phyloP scores from a whole-genome alignment of 2,797 vertebrate species.

The Linurgus olivaceus region DNA sequence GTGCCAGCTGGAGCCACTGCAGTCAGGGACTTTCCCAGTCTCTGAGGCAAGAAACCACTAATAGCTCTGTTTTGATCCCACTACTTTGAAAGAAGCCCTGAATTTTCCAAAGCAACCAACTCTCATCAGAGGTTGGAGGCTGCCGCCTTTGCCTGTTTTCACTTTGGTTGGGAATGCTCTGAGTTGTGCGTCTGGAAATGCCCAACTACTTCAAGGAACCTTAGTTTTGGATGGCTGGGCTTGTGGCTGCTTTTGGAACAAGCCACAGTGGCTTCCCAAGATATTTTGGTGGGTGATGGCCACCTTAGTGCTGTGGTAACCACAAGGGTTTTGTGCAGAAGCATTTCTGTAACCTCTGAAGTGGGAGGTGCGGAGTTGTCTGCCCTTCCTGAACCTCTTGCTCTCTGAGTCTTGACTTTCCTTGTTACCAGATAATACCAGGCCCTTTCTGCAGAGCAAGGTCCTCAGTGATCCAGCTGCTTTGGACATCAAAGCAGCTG shows the following conservation, averaged over 20 bases:
- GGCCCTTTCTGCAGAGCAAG: too few species aligned
- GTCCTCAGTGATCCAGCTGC: neutral
- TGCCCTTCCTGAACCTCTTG: neutral
- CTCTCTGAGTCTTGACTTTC: neutral
- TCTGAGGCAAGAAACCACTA: conserved; percentile 7
- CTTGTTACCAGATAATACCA: neutral
- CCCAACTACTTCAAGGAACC: neutral
- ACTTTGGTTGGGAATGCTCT: neutral
- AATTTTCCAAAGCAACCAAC: neutral
- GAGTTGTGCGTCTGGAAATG: rapidly evolving
- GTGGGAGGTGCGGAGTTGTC: rapidly evolving
- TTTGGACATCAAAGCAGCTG: neutral
- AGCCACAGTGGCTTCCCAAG: neutral
- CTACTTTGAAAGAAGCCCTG: neutral
- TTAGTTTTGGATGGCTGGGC: neutral
- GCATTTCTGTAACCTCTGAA: neutral
- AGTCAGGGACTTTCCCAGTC: neutral
- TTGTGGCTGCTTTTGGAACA: neutral
- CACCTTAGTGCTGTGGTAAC: neutral
- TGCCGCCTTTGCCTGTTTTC: rapidly evolving
- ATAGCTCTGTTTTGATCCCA: neutral
- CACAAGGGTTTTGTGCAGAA: neutral
- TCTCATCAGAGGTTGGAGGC: neutral
- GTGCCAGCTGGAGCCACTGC: neutral
- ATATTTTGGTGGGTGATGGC: neutral